Evolutionary conservation across 2,113 vertebrate species (phyloP).

Genomic region (Colinus virginianus): DNA sequence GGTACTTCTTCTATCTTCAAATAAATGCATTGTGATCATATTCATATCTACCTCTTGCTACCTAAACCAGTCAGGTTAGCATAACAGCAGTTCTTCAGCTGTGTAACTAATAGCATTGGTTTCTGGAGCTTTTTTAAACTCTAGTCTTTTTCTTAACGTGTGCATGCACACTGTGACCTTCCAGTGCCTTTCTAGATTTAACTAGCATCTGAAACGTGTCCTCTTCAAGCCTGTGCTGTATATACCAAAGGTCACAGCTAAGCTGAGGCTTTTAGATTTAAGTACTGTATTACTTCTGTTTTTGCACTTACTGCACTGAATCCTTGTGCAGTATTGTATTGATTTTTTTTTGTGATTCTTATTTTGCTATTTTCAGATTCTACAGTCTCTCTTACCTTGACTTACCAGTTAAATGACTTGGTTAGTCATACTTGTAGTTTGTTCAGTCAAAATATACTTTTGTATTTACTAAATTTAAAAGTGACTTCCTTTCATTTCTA

Average conservation of each 20-base stretch:
- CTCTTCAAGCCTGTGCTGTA: background rate
- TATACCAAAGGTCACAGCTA: slow-evolving; percentile 12
- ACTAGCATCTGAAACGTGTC: background rate
- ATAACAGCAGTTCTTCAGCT: slow-evolving; percentile 15
- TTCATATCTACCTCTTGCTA: slow-evolving; percentile 42
- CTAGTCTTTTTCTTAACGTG: background rate
- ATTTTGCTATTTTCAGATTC: background rate
- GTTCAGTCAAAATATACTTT: background rate
- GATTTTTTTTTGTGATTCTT: slow-evolving; percentile 30
- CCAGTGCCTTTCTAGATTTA: slow-evolving; percentile 45
- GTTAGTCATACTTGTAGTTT: background rate
- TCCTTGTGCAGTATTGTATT: slow-evolving; percentile 9
- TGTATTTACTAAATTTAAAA: background rate
- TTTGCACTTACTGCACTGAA: slow-evolving; percentile 4
- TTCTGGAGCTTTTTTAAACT: slow-evolving; percentile 8
- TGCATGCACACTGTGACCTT: background rate
- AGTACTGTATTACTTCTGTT: background rate
- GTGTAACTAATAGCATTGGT: slow-evolving; percentile 13
- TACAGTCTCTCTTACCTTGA: background rate
- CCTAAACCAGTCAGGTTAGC: slow-evolving; percentile 26
- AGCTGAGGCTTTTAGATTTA: background rate
- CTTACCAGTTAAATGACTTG: background rate
- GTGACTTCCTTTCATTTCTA: background rate
- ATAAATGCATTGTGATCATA: background rate
- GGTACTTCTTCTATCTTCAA: background rate